phyloP scores from a whole-genome alignment of 2,888 invertebrate genomes.

The Yponomeuta evonymella region DNA sequence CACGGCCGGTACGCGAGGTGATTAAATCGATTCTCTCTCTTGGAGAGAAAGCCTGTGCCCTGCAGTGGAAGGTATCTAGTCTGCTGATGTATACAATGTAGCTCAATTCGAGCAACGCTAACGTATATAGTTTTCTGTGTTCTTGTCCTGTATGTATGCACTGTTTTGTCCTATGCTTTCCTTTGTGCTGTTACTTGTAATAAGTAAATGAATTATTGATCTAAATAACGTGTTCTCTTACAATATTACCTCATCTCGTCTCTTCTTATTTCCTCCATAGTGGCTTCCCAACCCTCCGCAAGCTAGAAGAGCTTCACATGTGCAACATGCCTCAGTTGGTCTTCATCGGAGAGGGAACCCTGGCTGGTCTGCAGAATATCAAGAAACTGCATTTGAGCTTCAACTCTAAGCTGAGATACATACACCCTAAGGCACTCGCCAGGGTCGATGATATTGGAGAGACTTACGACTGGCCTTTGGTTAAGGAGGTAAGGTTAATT shows the following conservation, averaged over 20 bases:
- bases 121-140: no score
- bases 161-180: no score
- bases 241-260: neutral
- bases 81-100: no score
- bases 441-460: slow-evolving; percentile 64
- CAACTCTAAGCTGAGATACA: slow-evolving; percentile 76
- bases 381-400: slow-evolving; percentile 77
- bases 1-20: no score
- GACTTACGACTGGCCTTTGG: slow-evolving; percentile 77
- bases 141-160: no score
- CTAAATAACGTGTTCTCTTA: no score
- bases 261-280: slow-evolving; percentile 42
- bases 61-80: no score
- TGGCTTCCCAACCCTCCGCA: slow-evolving; percentile 78
- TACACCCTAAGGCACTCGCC: slow-evolving; percentile 79
- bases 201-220: no score
- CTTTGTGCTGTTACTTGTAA: no score
- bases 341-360: slow-evolving; percentile 70
- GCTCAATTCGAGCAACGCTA: neutral
- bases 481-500: slow-evolving; percentile 72
- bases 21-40: no score
- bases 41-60: no score
- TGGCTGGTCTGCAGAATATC: slow-evolving; percentile 61
- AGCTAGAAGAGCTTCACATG: slow-evolving; percentile 80
- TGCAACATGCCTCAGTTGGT: slow-evolving; percentile 79